Evolutionary conservation across 2,797 vertebrate species (phyloP).

Genomic region (Chiloscyllium punctatum): DNA sequence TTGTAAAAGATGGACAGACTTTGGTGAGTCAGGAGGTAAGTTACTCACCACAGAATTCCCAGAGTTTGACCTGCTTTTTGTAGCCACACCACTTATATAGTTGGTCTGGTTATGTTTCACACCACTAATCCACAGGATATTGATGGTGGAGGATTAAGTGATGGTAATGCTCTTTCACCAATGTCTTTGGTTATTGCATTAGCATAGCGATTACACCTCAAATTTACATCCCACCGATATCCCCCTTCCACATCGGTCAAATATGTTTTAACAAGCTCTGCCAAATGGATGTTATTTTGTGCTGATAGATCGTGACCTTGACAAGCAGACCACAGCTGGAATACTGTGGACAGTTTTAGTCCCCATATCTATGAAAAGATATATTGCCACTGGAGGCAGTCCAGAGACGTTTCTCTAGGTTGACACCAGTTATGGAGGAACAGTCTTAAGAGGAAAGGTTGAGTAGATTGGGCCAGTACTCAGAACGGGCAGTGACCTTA

Average conservation of each 20-base stretch:
- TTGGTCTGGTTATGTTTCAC: background rate
- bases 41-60: background rate
- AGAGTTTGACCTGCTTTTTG: too few relatives aligned
- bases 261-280: background rate
- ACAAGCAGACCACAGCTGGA: too few relatives aligned
- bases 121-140: too few relatives aligned
- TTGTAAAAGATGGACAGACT: background rate
- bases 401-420: too few relatives aligned
- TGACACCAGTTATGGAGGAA: too few relatives aligned
- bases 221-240: background rate
- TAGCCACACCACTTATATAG: background rate
- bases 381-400: too few relatives aligned
- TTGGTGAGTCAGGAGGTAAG: background rate
- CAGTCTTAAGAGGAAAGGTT: too few relatives aligned
- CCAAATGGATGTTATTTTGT: background rate
- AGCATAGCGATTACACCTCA: background rate
- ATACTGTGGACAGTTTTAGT: too few relatives aligned
- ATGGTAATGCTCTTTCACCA: background rate
- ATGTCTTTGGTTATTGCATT: background rate
- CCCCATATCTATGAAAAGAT: too few relatives aligned
- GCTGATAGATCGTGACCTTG: background rate
- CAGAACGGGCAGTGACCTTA: too few relatives aligned
- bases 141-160: background rate
- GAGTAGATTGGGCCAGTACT: too few relatives aligned
- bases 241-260: background rate